Evolutionary conservation across 2,113 vertebrate species (phyloP).

Genomic region (Prunella fulvescens): DNA sequence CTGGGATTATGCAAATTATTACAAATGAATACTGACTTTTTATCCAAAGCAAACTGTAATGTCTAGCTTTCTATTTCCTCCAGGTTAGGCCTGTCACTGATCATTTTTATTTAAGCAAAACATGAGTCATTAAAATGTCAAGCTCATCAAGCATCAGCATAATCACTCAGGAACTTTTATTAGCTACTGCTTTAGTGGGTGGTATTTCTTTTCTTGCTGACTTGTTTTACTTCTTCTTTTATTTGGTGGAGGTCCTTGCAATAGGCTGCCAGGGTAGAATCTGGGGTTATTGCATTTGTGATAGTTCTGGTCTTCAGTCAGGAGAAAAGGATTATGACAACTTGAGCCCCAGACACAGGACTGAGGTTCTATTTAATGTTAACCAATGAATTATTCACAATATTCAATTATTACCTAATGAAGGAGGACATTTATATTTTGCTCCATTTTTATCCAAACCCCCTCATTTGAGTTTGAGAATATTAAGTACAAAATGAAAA

Average conservation of each 20-base stretch:
- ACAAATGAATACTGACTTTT: not conserved
- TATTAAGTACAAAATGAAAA: not conserved
- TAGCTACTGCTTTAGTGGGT: not conserved
- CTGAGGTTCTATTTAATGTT: not conserved
- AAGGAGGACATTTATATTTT: not conserved
- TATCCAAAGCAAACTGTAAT: not conserved
- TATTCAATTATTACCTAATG: not conserved
- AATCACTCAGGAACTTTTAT: not conserved
- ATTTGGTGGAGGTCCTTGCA: not conserved
- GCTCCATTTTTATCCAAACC: not conserved
- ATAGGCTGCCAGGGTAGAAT: not conserved
- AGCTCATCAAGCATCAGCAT: not conserved
- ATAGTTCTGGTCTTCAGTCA: not conserved
- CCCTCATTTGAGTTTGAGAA: not conserved
- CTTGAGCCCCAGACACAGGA: not conserved
- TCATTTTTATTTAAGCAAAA: slow-evolving; percentile 13
- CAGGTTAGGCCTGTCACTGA: not conserved
- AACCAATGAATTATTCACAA: not conserved
- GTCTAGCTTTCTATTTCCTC: not conserved
- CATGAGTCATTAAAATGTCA: not conserved
- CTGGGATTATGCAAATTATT: not conserved
- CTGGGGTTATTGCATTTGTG: not conserved
- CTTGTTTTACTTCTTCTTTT: not conserved
- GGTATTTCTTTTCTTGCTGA: not conserved
- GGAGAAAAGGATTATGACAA: not conserved